A percentile compares a stretch with the other conserved stretches of the same genome.
phyloP scores from a whole-genome alignment of 1,140 invertebrate species.

The Nixonia krombeini region DNA sequence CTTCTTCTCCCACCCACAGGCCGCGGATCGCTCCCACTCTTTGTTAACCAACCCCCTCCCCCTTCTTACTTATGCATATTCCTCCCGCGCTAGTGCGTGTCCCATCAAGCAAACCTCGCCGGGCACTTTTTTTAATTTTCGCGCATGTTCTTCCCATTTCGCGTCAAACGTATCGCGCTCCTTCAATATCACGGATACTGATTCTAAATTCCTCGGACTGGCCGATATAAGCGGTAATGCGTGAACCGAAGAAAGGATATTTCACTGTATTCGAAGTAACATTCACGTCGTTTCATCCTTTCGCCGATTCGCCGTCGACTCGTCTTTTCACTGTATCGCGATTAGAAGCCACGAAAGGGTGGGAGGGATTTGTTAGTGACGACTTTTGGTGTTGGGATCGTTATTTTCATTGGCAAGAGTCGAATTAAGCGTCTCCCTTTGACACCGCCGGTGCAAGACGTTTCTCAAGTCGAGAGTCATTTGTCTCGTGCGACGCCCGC shows the following conservation, averaged over 20 bases:
- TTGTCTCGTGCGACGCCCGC: slow-evolving; percentile 64
- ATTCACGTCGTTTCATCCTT: too few relatives aligned
- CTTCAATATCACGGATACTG: too few relatives aligned
- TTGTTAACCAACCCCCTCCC: slow-evolving; percentile 42
- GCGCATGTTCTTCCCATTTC: slow-evolving; percentile 14
- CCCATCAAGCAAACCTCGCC: slow-evolving; percentile 26
- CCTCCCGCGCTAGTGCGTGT: slow-evolving; percentile 17
- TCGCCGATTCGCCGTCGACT: too few relatives aligned
- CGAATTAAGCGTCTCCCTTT: slow-evolving; percentile 40
- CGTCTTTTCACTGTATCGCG: too few relatives aligned
- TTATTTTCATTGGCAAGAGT: slow-evolving; percentile 34
- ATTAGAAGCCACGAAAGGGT: too few relatives aligned
- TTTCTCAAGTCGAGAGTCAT: slow-evolving; percentile 53
- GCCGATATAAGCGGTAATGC: too few relatives aligned
- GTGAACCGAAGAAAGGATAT: too few relatives aligned
- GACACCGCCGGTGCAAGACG: slow-evolving; percentile 21
- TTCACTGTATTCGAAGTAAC: too few relatives aligned
- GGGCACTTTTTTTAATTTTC: slow-evolving; percentile 12
- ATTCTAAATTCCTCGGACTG: too few relatives aligned
- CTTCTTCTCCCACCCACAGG: slow-evolving; percentile 52
- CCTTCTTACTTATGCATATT: slow-evolving; percentile 29
- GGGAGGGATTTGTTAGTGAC: too few relatives aligned
- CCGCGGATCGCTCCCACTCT: slow-evolving; percentile 39
- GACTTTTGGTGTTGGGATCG: too few relatives aligned
- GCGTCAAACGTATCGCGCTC: too few relatives aligned